A percentile compares a stretch with the other conserved stretches of the same genome.
These are phyloP conservation scores for Petrocephalus zakoni DNA, from an alignment of 2,113 vertebrate genomes.

Conservation along the genomic window DNA sequence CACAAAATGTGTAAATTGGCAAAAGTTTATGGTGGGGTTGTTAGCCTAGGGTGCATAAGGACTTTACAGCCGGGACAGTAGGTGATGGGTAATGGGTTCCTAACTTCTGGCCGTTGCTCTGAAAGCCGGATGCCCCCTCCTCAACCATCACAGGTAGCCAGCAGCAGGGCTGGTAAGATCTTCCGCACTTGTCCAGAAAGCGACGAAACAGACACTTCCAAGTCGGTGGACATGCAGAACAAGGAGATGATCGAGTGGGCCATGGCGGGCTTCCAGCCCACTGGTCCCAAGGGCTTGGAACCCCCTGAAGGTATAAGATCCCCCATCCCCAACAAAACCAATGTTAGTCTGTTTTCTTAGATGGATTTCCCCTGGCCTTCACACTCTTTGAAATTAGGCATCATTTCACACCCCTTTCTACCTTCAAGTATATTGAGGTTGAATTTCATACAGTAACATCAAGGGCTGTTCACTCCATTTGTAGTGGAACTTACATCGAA, in stretches of 20 bases:
- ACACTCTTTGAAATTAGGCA: background rate
- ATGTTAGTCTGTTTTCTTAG: background rate
- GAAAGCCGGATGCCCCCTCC: background rate
- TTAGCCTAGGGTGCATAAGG: background rate
- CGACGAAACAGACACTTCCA: slow-evolving; percentile 82
- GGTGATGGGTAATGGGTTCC: background rate
- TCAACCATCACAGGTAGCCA: slow-evolving; percentile 60
- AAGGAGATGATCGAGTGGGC: slow-evolving; percentile 99
- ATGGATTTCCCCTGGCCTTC: background rate
- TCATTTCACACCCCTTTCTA: background rate
- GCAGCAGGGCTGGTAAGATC: slow-evolving; percentile 81
- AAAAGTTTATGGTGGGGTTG: background rate
- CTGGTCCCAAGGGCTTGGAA: slow-evolving; percentile 86
- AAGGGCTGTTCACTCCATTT: background rate
- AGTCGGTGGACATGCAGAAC: slow-evolving; percentile 89
- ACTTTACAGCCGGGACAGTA: background rate
- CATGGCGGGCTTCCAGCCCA: slow-evolving; percentile 82
- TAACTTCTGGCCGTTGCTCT: background rate
- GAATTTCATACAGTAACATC: background rate
- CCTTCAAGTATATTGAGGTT: background rate
- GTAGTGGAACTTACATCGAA: background rate
- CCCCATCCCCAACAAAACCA: background rate
- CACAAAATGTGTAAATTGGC: background rate
- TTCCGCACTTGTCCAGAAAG: slow-evolving; percentile 77
- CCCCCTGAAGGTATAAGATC: slow-evolving; percentile 78